Percentiles rank a stretch among this genome's conserved stretches.
These are phyloP conservation scores for Agrilus mali DNA, from an alignment of 2,888 invertebrate genomes.

Conservation along the genomic window DNA sequence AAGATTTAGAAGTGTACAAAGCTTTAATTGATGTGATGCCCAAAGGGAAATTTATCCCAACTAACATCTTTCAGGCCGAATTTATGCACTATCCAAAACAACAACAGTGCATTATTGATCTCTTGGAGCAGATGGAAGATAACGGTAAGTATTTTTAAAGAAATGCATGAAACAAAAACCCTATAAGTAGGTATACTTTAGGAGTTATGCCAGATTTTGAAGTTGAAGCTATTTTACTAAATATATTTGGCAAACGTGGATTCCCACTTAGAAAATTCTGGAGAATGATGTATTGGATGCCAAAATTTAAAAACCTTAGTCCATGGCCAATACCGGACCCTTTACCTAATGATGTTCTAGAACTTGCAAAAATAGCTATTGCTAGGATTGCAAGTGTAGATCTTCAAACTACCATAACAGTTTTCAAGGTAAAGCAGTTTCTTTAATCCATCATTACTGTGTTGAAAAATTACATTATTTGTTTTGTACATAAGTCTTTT, in stretches of 20 bases:
- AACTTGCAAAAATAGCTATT: constrained; percentile 73
- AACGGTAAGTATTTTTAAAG: constrained; percentile 44
- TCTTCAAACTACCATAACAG: constrained; percentile 48
- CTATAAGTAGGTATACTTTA: constrained; percentile 24
- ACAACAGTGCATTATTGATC: constrained; percentile 82
- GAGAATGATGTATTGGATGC: constrained; percentile 84
- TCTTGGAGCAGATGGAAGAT: constrained; percentile 91
- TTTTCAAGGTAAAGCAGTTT: constrained; percentile 44
- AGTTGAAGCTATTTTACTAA: constrained; percentile 67
- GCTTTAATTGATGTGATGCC: constrained; percentile 74
- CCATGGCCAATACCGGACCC: constrained; percentile 75
- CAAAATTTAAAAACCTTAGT: constrained; percentile 82
- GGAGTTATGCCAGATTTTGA: constrained; percentile 87
- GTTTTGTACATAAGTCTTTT: constrained; percentile 4
- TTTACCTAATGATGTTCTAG: constrained; percentile 62
- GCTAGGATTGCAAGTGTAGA: constrained; percentile 76
- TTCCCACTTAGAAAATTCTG: constrained; percentile 61
- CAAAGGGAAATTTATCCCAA: constrained; percentile 76
- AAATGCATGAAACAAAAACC: neutral
- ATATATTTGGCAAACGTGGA: constrained; percentile 71
- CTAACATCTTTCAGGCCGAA: constrained; percentile 73
- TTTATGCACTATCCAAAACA: constrained; percentile 93
- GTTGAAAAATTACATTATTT: neutral
- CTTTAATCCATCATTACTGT: neutral
- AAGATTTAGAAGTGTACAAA: constrained; percentile 79